Evolutionary conservation across 2,797 vertebrate genomes (phyloP).

Genomic region (Anguilla megastoma): DNA sequence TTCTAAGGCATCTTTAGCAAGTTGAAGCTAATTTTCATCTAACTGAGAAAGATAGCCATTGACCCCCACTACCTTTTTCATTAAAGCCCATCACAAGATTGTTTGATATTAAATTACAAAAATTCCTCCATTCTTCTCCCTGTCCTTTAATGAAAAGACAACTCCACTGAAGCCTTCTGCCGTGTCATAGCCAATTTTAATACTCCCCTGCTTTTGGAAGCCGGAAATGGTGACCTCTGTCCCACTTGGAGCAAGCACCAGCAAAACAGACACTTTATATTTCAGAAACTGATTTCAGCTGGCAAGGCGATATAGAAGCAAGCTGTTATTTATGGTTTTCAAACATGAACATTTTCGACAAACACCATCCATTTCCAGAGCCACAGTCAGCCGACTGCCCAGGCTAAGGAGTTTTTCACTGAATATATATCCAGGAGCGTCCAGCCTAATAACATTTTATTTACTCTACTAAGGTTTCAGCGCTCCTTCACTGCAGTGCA

Average conservation of each 20-base stretch:
- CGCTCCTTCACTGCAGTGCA: neutral
- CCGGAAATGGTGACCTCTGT: slow-evolving; percentile 1
- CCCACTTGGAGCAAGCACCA: slow-evolving; percentile 4
- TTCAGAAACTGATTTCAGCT: slow-evolving; percentile 18
- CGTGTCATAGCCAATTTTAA: neutral
- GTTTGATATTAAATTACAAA: neutral
- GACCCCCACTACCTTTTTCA: neutral
- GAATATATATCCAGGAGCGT: neutral
- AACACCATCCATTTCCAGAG: neutral
- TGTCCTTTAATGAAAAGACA: neutral
- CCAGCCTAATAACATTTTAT: neutral
- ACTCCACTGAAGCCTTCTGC: neutral
- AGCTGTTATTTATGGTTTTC: slow-evolving; percentile 14
- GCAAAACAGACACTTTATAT: neutral
- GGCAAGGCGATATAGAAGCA: neutral
- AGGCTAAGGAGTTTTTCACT: neutral
- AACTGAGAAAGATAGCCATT: neutral
- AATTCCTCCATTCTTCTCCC: neutral
- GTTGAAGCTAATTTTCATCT: neutral
- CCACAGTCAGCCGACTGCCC: neutral
- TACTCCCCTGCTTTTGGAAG: slow-evolving; percentile 6
- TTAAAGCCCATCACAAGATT: neutral
- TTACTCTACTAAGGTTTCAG: neutral
- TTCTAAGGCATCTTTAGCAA: neutral
- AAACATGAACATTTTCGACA: slow-evolving; percentile 2